phyloP scores from a whole-genome alignment of 1,140 invertebrate species.

The Rhizoglyphus robini region DNA sequence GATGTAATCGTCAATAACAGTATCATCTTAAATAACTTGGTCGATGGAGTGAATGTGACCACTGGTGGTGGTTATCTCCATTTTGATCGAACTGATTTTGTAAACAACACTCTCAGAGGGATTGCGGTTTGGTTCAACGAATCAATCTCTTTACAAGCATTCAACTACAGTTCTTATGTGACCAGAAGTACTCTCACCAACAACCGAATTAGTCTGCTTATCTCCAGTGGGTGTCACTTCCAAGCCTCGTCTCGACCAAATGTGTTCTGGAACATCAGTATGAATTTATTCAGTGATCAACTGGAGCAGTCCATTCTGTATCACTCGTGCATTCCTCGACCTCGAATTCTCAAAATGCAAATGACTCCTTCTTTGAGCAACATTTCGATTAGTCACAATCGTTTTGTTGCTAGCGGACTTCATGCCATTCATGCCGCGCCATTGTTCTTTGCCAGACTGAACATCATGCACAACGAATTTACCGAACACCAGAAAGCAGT shows the following conservation, averaged over 20 bases:
- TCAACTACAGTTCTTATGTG: slow-evolving; percentile 39
- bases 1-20: slow-evolving; percentile 82
- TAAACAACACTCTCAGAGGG: slow-evolving; percentile 60
- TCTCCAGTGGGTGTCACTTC: slow-evolving; percentile 47
- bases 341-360: slow-evolving; percentile 9
- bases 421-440: slow-evolving; percentile 64
- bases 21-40: slow-evolving; percentile 74
- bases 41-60: slow-evolving; percentile 55
- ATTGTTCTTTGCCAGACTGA: slow-evolving; percentile 55
- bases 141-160: slow-evolving; percentile 57
- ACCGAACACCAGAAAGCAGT: slow-evolving; percentile 61
- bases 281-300: slow-evolving; percentile 65
- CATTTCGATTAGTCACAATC: slow-evolving; percentile 71
- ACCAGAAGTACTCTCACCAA: slow-evolving; percentile 72
- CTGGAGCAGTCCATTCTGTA: slow-evolving; percentile 58
- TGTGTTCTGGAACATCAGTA: slow-evolving; percentile 57
- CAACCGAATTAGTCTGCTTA: slow-evolving; percentile 61
- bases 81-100: slow-evolving; percentile 60
- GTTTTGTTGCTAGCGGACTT: slow-evolving; percentile 51
- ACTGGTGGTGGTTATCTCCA: slow-evolving; percentile 78
- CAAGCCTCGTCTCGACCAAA: slow-evolving; percentile 14
- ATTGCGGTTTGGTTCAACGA: slow-evolving; percentile 75
- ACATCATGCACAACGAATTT: slow-evolving; percentile 78
- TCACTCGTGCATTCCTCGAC: slow-evolving; percentile 53
- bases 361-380: slow-evolving; percentile 24